Base-by-base conservation (phyloP, 2,113 vertebrate genomes). In the Camarhynchus parvulus region DNA sequence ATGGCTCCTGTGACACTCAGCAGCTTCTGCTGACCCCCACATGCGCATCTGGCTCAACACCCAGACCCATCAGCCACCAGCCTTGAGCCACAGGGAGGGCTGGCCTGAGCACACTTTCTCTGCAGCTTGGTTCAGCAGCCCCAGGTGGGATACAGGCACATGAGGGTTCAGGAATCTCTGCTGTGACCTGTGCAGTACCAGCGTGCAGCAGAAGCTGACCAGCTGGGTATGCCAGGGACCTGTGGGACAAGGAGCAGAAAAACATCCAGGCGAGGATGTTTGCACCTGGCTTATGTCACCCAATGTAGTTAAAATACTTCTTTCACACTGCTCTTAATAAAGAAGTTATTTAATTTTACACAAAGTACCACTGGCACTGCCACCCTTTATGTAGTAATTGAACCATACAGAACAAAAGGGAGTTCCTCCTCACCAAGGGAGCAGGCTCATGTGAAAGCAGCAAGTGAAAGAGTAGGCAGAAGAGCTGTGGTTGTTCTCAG, bases 371-470 rank as follows among this genome's bases (percentile, higher is more conserved):
- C 33, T 82, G 46, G 20, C 33, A 33, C 24, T 39, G 30, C 49
- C 79, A 53, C 11, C 17, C 47, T 83, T 74, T 53, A 56, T 15
- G 39, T 2, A 20, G 41, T 27, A 53, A 37, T 83, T 66, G 42
- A 56, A 46, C 18, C 42, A 50, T 3, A 41, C 1, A 61, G 39
- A 42, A 52, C 11, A 75, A 85, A 24, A 56, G 62, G 22, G 47
- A 49, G 23, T 24, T 49, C 47, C 47, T 23, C 47, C 50, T 46
- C 28, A 39, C 12, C 13, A 56, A 44, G 33, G 66, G 19, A 80
- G 41, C 0, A 1, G n/a, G 75, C 3, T 3, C 0, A 0, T 39
- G 30, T 39, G 53, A 56, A 76, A 80, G 42, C 49, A 56, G 44
- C 23, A 77, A 17, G 53, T 41, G 28, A 94, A 44, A 89, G 20